Evolutionary conservation across 2,888 invertebrate species (phyloP).

Genomic region (Brachyptera putata): DNA sequence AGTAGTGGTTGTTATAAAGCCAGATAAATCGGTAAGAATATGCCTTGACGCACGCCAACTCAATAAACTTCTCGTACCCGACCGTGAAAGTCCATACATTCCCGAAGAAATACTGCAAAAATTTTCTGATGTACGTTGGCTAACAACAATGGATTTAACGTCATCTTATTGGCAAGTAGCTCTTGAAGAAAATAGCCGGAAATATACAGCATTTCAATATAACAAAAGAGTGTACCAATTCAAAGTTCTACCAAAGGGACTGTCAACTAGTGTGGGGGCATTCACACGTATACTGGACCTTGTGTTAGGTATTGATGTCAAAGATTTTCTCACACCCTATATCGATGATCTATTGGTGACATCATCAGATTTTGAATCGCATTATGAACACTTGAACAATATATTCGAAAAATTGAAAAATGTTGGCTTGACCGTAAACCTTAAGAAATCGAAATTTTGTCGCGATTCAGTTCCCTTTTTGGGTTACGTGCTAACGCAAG

Average conservation of each 20-base stretch:
- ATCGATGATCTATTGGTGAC: constrained; percentile 9
- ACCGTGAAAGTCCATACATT: constrained; percentile 12
- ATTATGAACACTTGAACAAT: not conserved
- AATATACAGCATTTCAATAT: constrained; percentile 19
- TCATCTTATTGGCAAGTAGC: constrained; percentile 20
- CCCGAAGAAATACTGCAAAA: not conserved
- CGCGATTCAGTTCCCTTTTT: not conserved
- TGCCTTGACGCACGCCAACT: constrained; percentile 18
- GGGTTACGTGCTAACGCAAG: constrained; percentile 13
- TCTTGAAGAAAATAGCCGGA: not conserved
- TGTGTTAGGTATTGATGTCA: constrained; percentile 5
- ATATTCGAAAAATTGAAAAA: not conserved
- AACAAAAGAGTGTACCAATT: constrained; percentile 22
- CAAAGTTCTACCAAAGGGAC: constrained; percentile 22
- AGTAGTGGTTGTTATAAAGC: constrained; percentile 14
- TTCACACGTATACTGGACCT: constrained; percentile 2
- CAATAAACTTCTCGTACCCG: constrained; percentile 3
- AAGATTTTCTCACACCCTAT: not conserved
- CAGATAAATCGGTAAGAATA: constrained; percentile 12
- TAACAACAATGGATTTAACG: constrained; percentile 18
- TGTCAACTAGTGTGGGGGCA: constrained; percentile 9
- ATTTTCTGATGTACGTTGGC: not conserved
- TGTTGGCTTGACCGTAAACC: not conserved
- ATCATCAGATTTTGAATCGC: not conserved
- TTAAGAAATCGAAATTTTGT: not conserved